These are phyloP conservation scores for Hippolais icterina DNA, from an alignment of 2,113 vertebrate genomes.

Conservation along the genomic window DNA sequence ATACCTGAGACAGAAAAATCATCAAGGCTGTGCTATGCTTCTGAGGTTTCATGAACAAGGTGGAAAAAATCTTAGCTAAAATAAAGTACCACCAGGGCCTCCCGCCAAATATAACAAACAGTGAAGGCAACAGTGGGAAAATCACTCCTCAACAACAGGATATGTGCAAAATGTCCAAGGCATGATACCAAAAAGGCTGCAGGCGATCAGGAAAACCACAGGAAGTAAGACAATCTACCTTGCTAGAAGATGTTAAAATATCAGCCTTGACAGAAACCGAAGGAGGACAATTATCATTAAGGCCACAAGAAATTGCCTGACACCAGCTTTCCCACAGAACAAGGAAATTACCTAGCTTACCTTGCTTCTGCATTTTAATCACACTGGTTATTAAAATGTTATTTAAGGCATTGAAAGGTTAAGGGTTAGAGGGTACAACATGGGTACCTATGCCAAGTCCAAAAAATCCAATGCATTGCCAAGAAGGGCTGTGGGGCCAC, in stretches of 20 bases:
- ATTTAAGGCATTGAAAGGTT: background rate
- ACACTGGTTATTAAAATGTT: background rate
- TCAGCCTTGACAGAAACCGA: background rate
- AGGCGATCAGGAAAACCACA: slow-evolving; percentile 18
- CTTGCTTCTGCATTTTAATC: background rate
- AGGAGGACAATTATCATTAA: background rate
- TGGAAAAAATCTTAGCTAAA: slow-evolving; percentile 31
- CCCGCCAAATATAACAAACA: slow-evolving; percentile 29
- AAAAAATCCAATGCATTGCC: background rate
- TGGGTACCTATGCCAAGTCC: rapidly evolving
- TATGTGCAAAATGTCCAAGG: slow-evolving; percentile 17
- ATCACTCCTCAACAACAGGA: slow-evolving; percentile 48
- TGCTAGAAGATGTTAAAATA: slow-evolving; percentile 17
- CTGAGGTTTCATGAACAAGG: background rate
- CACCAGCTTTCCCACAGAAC: background rate
- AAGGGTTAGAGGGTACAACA: background rate
- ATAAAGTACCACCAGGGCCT: background rate
- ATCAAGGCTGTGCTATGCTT: background rate
- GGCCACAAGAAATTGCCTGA: background rate
- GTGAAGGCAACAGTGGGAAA: slow-evolving; percentile 24
- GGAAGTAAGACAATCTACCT: slow-evolving; percentile 50
- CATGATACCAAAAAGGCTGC: slow-evolving; percentile 20
- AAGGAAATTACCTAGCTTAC: background rate
- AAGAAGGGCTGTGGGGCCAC: background rate
- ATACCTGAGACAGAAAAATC: background rate